Base-by-base conservation (phyloP, 2,888 invertebrate genomes). In the Venusia cambrica region DNA sequence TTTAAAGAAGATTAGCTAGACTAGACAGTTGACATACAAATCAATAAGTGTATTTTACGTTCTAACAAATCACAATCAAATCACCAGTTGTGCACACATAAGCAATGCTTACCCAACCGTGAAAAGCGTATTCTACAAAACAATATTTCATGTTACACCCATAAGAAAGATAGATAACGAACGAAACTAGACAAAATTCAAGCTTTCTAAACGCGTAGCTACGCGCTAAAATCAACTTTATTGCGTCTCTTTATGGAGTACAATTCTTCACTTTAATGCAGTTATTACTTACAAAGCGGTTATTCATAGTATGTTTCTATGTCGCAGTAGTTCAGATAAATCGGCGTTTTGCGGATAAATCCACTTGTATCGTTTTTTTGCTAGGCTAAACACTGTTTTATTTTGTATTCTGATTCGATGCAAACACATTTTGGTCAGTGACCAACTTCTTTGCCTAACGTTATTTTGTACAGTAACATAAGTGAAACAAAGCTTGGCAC, bases 331-430 rank as follows among this genome's bases (percentile, higher is more conserved):
- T 54, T 52, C 39, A 38, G 38, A 45, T 36, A 49, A 53, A 59
- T 54, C 54, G 47, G 52, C 41, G 45, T 51, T 58, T 58, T 51
- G 54, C 47, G 51, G 44, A 44, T 39, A 49, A 50, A 48, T 49
- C 41, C 37, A 11, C 30, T 32, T 42, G 43, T 51, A 50, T 42
- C 35, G 45, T 34, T 17, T 8, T 31, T 31, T 30, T 30, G 31
- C 27, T 29, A 13, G 29, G 19, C 30, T 20, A 4, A 24, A 28
- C 19, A 29, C 19, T 24, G 29, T 14, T 18, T 16, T 13, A 21
- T 30, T 22, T 29, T 26, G 17, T 30, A 36, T 25, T 31, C 12
- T 31, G 9, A 4, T 30, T 14, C 20, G 16, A 14, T 10, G 11
- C 5, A 12, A 15, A 15, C 24, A 11, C n/a, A n/a, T n/a, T n/a